Conservation (phyloP, 2,797 vertebrate genomes). For the Rhyacichthys aspro region DNA sequence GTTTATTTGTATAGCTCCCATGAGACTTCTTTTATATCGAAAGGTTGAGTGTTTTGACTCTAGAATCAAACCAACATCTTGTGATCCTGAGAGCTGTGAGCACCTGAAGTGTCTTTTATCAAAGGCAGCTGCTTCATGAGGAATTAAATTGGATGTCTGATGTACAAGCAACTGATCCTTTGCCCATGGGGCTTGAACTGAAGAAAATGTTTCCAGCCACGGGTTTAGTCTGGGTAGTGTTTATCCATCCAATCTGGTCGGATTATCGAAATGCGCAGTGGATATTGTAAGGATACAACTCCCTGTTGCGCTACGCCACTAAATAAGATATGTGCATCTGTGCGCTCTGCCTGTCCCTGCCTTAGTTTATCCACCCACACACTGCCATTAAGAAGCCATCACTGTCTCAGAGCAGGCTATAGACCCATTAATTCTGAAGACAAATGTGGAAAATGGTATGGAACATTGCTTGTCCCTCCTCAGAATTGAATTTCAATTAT, state of each 20-base stretch:
- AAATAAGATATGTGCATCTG: conserved; percentile 30
- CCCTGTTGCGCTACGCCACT: conserved; percentile 28
- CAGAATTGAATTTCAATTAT: not conserved
- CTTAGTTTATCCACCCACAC: conserved; percentile 31
- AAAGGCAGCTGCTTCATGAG: conserved; percentile 41
- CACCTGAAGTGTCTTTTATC: conserved; percentile 36
- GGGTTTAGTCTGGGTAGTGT: conserved; percentile 52
- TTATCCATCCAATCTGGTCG: conserved; percentile 57
- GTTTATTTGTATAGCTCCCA: conserved; percentile 27
- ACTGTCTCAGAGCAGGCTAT: not conserved
- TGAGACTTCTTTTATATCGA: conserved; percentile 24
- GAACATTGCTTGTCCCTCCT: not conserved
- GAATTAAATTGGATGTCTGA: conserved; percentile 47
- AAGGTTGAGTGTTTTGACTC: conserved; percentile 23
- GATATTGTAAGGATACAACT: conserved; percentile 35
- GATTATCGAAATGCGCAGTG: conserved; percentile 48
- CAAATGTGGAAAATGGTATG: not conserved
- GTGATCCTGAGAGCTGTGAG: conserved; percentile 21
- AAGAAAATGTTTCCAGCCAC: conserved; percentile 47
- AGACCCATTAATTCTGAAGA: conserved; percentile 9
- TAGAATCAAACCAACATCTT: conserved; percentile 12
- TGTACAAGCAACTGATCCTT: conserved; percentile 56
- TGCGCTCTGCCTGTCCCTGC: conserved; percentile 16
- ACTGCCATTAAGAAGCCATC: conserved; percentile 13
- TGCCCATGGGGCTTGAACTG: conserved; percentile 41